Evolutionary conservation across 1,140 invertebrate species (phyloP).

Genomic region (Eubasilissa regina): DNA sequence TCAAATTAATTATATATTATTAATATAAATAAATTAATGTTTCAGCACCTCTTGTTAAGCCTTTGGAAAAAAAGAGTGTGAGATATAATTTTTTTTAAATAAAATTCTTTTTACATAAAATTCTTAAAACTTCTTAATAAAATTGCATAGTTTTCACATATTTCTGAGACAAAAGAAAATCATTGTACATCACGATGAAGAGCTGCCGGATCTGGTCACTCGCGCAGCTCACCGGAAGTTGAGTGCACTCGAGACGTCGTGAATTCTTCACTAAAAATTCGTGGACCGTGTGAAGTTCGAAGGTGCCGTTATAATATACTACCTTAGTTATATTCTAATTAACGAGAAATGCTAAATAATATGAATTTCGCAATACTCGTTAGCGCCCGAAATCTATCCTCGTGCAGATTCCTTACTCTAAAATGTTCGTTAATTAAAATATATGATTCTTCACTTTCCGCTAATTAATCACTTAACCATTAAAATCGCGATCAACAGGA

Average conservation of each 20-base stretch:
- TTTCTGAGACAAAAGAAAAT: too few species aligned
- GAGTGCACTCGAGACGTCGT: background rate
- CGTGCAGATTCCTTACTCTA: background rate
- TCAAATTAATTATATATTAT: too few species aligned
- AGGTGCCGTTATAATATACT: conserved; percentile 2
- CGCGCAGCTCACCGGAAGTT: conserved; percentile 4
- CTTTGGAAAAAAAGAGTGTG: too few species aligned
- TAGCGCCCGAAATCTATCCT: background rate
- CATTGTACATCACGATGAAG: too few species aligned
- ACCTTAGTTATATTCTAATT: conserved; percentile 19
- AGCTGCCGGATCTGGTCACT: conserved; percentile 1
- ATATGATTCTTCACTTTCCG: background rate
- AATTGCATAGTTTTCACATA: too few species aligned
- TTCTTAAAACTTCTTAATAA: too few species aligned
- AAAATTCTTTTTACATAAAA: too few species aligned
- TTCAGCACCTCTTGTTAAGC: too few species aligned
- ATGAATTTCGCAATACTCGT: background rate
- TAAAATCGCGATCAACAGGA: conserved; percentile 5
- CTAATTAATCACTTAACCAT: background rate
- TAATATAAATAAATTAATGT: too few species aligned
- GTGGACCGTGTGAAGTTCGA: conserved; percentile 7
- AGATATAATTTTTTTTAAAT: too few species aligned
- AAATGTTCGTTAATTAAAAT: background rate
- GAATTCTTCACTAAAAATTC: background rate
- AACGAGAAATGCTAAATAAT: conserved; percentile 5